Evolutionary conservation across 2,113 vertebrate species (phyloP), one percentile per base, ranked within the genome.

Genomic region (Dinomys branickii): DNA sequence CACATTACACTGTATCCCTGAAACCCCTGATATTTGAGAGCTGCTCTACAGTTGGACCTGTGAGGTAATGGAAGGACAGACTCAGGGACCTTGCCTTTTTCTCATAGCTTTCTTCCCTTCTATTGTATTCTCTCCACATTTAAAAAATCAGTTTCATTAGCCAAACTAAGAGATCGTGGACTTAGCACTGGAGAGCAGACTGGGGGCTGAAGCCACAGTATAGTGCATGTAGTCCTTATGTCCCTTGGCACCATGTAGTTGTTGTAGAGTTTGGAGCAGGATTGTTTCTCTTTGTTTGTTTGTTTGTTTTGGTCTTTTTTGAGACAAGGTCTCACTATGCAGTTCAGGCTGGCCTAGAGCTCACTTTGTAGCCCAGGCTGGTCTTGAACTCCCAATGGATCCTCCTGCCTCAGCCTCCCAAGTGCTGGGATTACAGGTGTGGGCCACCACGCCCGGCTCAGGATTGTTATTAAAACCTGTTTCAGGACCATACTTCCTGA

Each of bases 91-190:
- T 83, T 93, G 71, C 9, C 50, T 10, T 77, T 90, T 82, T 81
- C 63, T 94, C 54, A 41, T 96, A 88, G 41, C 47, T 94, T 94
- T 95, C 47, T 88, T 87, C 63, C 85, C 12, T 86, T 92, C 71
- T 44, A 73, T 88, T 93, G 61, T 84, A 35, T 63, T 93, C 16
- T 82, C 26, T 58, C 71, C 67, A 94, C 41, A 38, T 80, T 86
- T 10, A 7, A 47, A 82, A 88, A 38, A 52, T 69, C 44, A 33
- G 16, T 90, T 88, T 85, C 22, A 59, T 35, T 91, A 56, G 19
- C 65, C 44, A 87, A 90, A 85, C n/a, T 97, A 58, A 85, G 30
- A 73, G 28, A 52, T 20, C 59, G 59, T 78, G 54, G 41, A 58
- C 38, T 75, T 93, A 61, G 17, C 52, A 4, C 50, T 91, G 63